Evolutionary conservation across 2,113 vertebrate genomes (phyloP).

Genomic region (Prolemur simus): DNA sequence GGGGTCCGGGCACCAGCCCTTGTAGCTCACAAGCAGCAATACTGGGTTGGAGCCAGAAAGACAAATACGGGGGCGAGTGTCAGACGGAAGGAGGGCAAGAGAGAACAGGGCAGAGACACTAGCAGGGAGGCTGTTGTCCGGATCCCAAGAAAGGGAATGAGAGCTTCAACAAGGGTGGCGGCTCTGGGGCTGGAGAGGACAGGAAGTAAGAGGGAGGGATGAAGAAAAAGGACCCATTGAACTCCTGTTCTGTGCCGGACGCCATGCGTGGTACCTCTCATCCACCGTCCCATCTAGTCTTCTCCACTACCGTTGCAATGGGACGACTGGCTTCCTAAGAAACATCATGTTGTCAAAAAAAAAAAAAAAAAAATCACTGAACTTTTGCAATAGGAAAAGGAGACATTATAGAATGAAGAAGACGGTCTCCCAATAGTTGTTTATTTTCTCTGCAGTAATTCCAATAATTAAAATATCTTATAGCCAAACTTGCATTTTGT

Average conservation of each 20-base stretch:
- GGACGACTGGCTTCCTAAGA: not conserved
- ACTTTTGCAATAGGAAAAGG: not conserved
- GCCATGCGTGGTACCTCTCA: accelerated
- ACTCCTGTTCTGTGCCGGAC: not conserved
- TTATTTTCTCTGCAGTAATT: not conserved
- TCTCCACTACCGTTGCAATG: not conserved
- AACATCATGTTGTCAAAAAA: accelerated
- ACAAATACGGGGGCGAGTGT: not conserved
- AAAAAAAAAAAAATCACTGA: not conserved
- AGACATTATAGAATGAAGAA: not conserved
- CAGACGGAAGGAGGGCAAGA: not conserved
- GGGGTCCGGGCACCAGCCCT: not conserved
- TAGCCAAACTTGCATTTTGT: not conserved
- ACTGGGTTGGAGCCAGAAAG: not conserved
- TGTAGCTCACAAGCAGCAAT: not conserved
- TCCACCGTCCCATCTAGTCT: not conserved
- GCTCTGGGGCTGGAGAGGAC: not conserved
- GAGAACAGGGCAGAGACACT: not conserved
- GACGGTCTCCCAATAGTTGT: not conserved
- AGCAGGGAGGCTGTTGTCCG: not conserved
- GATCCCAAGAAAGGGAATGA: not conserved
- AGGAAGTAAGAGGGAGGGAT: not conserved
- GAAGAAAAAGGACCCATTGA: not conserved
- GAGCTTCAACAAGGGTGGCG: not conserved
- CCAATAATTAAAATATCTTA: not conserved